Base-by-base conservation (phyloP, 1,140 invertebrate genomes). In the Papilio dardanus region DNA sequence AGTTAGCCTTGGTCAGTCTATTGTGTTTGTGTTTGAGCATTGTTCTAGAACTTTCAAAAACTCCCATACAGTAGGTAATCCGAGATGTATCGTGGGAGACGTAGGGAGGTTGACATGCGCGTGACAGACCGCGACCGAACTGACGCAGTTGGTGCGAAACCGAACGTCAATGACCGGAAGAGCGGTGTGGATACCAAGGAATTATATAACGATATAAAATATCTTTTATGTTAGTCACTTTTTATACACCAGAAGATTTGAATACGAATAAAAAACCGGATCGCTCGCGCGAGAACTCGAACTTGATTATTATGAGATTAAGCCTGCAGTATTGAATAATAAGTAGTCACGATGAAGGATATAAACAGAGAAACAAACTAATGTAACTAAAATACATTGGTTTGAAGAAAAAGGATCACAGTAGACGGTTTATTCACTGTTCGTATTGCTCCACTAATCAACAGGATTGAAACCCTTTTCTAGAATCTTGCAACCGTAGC, bases 91-190 rank as follows among this genome's bases (percentile, higher is more conserved):
- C 67, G 67, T 69, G 67, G 67, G 67, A 69, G 67, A 69, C 42
- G 31, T 21, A 69, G 67, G 67, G 35, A 62, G 54, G 54, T 69
- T 69, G 33, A 69, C 67, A 69, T 24, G 67, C 12, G 67, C 10
- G 31, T 21, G 16, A 21, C 35, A n/a, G 67, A 69, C n/a, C 67
- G 67, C 67, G 35, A 69, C 67, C 31, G 65, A 40, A 24, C 33
- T 69, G 67, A n/a, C 33, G 67, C n/a, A 42, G 31, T 37, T 69
- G 67, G 67, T 69, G 67, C 33, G 67, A 69, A 69, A 69, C 33
- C 67, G 21, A 69, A 69, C 31, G 67, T 69, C 67, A 69, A 37
- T 69, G 67, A 69, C 67, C 67, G 31, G 67, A 69, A 69, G 67
- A 35, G 33, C 16, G 31, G 7, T 14, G 33, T 33, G 31, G 66